Percentiles rank a stretch among this genome's conserved stretches.
Conservation (phyloP, 2,797 vertebrate genomes). For the Amniataba percoides region DNA sequence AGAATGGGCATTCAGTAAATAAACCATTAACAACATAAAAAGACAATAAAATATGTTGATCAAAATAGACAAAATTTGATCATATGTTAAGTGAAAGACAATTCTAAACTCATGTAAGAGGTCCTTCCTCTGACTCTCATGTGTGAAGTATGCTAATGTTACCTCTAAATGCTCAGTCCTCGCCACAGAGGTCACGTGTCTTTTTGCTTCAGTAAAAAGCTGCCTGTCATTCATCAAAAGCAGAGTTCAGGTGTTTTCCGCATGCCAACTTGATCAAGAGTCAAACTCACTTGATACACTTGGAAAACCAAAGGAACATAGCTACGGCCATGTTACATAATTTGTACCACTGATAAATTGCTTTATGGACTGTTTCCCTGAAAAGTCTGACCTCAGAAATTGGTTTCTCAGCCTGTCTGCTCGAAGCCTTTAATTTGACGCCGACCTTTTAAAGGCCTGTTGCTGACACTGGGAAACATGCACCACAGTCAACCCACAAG, state of each 20-base stretch:
- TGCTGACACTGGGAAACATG: slow-evolving; percentile 62
- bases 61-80: not conserved
- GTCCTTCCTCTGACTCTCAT: not conserved
- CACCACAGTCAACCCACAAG: slow-evolving; percentile 56
- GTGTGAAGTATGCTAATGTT: not conserved
- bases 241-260: not conserved
- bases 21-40: not conserved
- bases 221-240: slow-evolving; percentile 31
- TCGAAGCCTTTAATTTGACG: slow-evolving; percentile 59
- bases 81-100: too few relatives aligned
- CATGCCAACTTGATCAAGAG: slow-evolving; percentile 40
- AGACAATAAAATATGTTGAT: not conserved
- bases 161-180: not conserved
- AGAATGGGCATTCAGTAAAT: not conserved
- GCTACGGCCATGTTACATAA: slow-evolving; percentile 35
- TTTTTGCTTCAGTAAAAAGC: slow-evolving; percentile 4
- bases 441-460: slow-evolving; percentile 38
- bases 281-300: slow-evolving; percentile 11
- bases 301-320: slow-evolving; percentile 23
- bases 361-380: slow-evolving; percentile 41
- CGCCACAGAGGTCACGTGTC: not conserved
- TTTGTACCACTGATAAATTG: slow-evolving; percentile 50
- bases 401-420: slow-evolving; percentile 41
- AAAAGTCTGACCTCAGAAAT: slow-evolving; percentile 62
- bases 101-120: not conserved